Conservation (phyloP, 2,888 invertebrate species). For the Spisula solida region DNA sequence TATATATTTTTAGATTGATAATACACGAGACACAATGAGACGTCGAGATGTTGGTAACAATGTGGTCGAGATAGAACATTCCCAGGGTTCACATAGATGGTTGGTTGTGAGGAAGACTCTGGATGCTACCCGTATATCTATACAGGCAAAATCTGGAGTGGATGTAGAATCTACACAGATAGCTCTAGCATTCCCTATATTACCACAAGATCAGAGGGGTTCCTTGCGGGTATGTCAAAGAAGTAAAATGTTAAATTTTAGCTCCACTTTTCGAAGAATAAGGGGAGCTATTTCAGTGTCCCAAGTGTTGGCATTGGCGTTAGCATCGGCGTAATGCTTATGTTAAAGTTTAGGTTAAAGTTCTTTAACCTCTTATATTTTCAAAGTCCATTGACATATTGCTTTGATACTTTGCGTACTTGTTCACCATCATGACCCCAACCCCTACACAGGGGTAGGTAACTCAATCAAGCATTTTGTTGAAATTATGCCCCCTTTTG, state of each 20-base stretch:
- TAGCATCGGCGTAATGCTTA: no score
- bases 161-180: constrained; percentile 87
- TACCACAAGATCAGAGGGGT: constrained; percentile 62
- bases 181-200: constrained; percentile 84
- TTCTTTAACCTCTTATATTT: no score
- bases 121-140: constrained; percentile 83
- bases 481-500: no score
- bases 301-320: no score
- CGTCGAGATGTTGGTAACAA: constrained; percentile 81
- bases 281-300: no score
- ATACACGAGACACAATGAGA: constrained; percentile 76
- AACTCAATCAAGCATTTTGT: no score
- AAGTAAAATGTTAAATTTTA: not conserved
- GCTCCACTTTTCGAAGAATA: no score
- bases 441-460: no score
- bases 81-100: constrained; percentile 80
- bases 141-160: constrained; percentile 85
- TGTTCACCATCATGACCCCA: no score
- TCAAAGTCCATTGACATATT: no score
- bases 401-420: no score
- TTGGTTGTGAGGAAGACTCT: constrained; percentile 84
- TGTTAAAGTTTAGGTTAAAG: no score
- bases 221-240: constrained; percentile 40
- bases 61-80: constrained; percentile 83
- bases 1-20: constrained; percentile 84